Percentiles rank a stretch among this genome's conserved stretches.
Conservation (phyloP, 1,140 invertebrate species). For the Rhyacophila brunnea region DNA sequence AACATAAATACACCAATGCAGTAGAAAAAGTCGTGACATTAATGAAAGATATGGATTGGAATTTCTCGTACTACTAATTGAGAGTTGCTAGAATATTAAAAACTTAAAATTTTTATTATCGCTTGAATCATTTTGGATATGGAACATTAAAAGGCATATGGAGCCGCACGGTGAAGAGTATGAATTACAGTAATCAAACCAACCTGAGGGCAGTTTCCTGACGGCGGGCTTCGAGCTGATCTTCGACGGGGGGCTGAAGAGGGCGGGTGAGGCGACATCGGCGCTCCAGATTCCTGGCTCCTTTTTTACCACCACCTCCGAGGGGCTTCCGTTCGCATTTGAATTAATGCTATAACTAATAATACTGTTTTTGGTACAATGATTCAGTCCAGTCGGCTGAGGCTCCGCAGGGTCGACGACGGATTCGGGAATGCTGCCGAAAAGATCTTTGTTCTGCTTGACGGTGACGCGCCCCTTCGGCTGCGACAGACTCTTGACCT, state of each 20-base stretch:
- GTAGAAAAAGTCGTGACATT: too few relatives aligned
- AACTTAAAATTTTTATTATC: too few relatives aligned
- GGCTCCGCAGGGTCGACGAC: not conserved
- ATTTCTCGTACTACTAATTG: too few relatives aligned
- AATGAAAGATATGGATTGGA: too few relatives aligned
- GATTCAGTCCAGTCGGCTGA: slow-evolving; percentile 13
- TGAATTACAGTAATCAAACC: too few relatives aligned
- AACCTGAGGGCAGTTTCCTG: slow-evolving; percentile 42
- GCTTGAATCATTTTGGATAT: too few relatives aligned
- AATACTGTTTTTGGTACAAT: slow-evolving; percentile 43
- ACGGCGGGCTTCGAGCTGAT: slow-evolving; percentile 23
- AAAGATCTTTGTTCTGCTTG: slow-evolving; percentile 26
- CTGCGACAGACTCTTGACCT: not conserved
- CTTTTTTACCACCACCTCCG: slow-evolving; percentile 11
- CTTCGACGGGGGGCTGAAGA: slow-evolving; percentile 15
- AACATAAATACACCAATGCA: too few relatives aligned
- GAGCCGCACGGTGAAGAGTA: too few relatives aligned
- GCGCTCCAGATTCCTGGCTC: slow-evolving; percentile 6
- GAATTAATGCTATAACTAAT: slow-evolving; percentile 42
- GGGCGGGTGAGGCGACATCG: not conserved
- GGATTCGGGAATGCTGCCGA: slow-evolving; percentile 2
- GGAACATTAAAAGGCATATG: too few relatives aligned
- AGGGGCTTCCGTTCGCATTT: slow-evolving; percentile 2
- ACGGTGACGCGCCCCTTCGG: slow-evolving; percentile 6
- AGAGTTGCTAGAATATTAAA: too few relatives aligned